Percentiles rank a stretch among this genome's conserved stretches.
Evolutionary conservation across 2,888 invertebrate species (phyloP).

Genomic region (Agrotis exclamationis): DNA sequence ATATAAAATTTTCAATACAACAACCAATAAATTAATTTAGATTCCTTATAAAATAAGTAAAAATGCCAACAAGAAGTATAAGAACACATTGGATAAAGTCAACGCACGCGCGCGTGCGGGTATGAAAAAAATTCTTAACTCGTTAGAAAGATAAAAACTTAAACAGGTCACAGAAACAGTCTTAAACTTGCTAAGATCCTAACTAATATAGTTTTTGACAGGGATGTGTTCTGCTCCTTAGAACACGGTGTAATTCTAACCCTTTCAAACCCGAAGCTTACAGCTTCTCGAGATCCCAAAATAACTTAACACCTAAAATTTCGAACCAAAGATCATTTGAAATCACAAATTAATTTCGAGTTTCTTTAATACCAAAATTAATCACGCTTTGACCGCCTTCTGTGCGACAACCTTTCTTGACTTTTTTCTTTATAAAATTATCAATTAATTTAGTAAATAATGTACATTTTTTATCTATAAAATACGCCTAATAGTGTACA

Average conservation of each 20-base stretch:
- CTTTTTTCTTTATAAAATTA: constrained; percentile 78
- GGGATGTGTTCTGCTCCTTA: constrained; percentile 91
- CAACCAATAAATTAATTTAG: constrained; percentile 92
- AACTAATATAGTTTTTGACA: constrained; percentile 89
- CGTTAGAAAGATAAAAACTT: constrained; percentile 89
- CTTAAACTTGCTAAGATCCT: constrained; percentile 91
- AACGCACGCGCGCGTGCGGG: constrained; percentile 67
- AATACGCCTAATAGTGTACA: constrained; percentile 91
- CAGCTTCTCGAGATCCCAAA: constrained; percentile 83
- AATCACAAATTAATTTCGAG: constrained; percentile 85
- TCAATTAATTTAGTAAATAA: constrained; percentile 88
- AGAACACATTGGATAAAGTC: constrained; percentile 90
- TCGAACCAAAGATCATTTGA: constrained; percentile 83
- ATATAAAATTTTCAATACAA: constrained; percentile 89
- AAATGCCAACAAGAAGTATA: constrained; percentile 91
- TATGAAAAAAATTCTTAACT: constrained; percentile 82
- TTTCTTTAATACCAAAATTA: constrained; percentile 79
- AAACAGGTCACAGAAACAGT: constrained; percentile 92
- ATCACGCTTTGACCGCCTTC: constrained; percentile 83
- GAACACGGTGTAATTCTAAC: constrained; percentile 88
- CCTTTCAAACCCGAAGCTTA: constrained; percentile 77
- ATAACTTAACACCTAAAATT: constrained; percentile 83
- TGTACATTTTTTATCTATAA: constrained; percentile 86
- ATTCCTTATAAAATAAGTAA: constrained; percentile 91
- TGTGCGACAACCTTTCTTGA: constrained; percentile 68